Conservation (phyloP, 2,888 invertebrate species). For the Dinocampus coccinellae region DNA sequence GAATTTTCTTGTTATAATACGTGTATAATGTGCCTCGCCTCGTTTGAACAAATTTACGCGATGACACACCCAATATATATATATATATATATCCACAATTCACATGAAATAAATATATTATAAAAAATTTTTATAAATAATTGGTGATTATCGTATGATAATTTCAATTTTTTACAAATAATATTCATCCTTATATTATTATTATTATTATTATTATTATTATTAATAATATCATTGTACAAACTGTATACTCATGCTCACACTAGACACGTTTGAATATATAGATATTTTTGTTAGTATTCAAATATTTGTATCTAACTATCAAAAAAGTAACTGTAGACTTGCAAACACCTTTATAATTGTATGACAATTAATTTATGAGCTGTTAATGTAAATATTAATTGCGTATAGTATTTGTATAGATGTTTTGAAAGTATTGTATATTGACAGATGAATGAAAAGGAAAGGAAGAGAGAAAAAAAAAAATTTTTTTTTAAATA, state of each 20-base stretch:
- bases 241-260: not conserved
- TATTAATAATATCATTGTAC: not conserved
- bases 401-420: no score
- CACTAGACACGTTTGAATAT: not conserved
- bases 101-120: conserved; percentile 29
- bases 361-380: no score
- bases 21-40: conserved; percentile 19
- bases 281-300: not conserved
- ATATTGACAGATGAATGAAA: no score
- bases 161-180: not conserved
- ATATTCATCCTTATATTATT: not conserved
- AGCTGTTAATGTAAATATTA: no score
- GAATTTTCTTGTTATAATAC: not conserved
- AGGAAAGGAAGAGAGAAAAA: no score
- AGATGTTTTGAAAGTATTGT: no score
- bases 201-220: not conserved
- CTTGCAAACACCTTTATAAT: no score
- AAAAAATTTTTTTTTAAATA: not conserved
- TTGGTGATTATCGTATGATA: not conserved
- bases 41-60: conserved; percentile 34
- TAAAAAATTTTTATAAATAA: conserved; percentile 20
- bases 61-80: conserved; percentile 30
- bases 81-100: conserved; percentile 25
- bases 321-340: not conserved
- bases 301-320: not conserved